These are phyloP conservation scores for Chitala chitala DNA, from an alignment of 2,113 vertebrate genomes.

Conservation along the genomic window DNA sequence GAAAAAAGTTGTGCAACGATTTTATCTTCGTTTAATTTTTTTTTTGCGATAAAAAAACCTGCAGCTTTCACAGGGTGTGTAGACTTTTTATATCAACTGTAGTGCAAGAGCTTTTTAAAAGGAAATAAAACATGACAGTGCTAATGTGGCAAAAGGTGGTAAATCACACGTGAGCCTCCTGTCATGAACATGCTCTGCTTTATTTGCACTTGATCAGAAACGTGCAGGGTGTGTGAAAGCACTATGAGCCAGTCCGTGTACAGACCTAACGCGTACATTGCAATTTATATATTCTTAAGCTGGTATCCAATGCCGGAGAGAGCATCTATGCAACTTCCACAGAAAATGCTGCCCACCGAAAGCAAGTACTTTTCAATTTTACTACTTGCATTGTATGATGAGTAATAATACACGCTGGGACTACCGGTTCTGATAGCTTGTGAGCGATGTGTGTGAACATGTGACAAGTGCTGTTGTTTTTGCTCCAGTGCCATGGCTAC, in stretches of 20 bases:
- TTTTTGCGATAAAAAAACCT: too few relatives aligned
- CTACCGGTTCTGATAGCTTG: background rate
- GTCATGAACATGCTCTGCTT: constrained; percentile 21
- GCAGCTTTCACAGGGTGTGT: too few relatives aligned
- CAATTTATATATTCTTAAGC: constrained; percentile 60
- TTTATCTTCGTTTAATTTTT: too few relatives aligned
- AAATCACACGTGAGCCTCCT: constrained; percentile 29
- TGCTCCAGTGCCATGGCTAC: constrained; percentile 83
- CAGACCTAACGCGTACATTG: constrained; percentile 48
- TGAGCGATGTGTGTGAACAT: background rate
- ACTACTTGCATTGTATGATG: constrained; percentile 23
- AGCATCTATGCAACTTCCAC: constrained; percentile 55
- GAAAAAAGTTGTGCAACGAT: too few relatives aligned
- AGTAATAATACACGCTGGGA: background rate
- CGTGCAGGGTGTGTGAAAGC: constrained; percentile 29
- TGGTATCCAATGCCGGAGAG: constrained; percentile 62
- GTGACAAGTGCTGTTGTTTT: constrained; percentile 32
- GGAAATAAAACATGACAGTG: constrained; percentile 38
- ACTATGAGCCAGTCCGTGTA: constrained; percentile 38
- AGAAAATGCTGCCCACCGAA: constrained; percentile 68
- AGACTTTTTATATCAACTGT: too few relatives aligned
- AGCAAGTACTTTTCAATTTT: constrained; percentile 57
- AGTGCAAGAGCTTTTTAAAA: constrained; percentile 43
- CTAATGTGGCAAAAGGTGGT: constrained; percentile 24
- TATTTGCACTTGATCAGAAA: constrained; percentile 26